Conservation (phyloP, 2,113 vertebrate species). For the Colaptes auratus region DNA sequence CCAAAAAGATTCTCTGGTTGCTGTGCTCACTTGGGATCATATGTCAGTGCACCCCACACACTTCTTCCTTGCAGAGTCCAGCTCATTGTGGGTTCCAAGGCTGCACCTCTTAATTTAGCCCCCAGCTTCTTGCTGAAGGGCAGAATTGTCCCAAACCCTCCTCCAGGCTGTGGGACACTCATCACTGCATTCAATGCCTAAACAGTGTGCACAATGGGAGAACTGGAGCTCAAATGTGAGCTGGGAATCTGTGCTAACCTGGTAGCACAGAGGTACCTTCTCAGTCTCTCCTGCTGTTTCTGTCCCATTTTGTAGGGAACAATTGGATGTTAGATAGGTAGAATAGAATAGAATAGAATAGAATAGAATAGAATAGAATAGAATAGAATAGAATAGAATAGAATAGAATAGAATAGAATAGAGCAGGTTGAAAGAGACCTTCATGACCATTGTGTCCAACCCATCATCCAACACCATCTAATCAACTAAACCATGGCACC, state of each 20-base stretch:
- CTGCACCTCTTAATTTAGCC: not conserved
- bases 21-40: too few relatives aligned
- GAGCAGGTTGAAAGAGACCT: too few relatives aligned
- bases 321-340: not conserved
- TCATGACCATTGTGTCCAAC: too few relatives aligned
- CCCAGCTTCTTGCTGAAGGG: not conserved
- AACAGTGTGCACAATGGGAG: not conserved
- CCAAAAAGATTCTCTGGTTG: too few relatives aligned
- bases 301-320: not conserved
- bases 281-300: not conserved
- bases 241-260: not conserved
- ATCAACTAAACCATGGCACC: too few relatives aligned
- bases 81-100: not conserved
- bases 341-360: not conserved
- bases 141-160: not conserved
- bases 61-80: not conserved
- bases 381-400: not conserved
- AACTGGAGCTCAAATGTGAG: not conserved
- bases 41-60: not conserved
- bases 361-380: too few relatives aligned
- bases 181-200: not conserved
- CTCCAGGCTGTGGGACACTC: not conserved
- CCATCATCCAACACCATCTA: too few relatives aligned
- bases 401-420: too few relatives aligned
- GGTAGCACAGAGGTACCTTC: not conserved